phyloP scores from a whole-genome alignment of 2,797 vertebrate genomes.

The Oreochromis mossambicus region DNA sequence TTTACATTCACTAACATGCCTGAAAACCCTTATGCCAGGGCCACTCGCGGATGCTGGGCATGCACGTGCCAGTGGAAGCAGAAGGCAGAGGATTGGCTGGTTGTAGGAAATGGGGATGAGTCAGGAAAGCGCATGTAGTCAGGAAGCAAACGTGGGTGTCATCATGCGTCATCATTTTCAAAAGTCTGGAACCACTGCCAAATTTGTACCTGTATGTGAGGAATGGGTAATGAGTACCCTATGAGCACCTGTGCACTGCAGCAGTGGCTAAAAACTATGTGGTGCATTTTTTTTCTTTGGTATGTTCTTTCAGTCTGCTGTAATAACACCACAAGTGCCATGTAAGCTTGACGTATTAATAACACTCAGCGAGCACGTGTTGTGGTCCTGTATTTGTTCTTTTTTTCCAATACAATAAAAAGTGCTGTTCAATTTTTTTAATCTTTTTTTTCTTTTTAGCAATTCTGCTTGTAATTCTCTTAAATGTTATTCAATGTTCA shows the following conservation, averaged over 20 bases:
- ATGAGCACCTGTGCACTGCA: neutral
- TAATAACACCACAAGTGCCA: neutral
- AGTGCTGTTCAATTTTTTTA: rapidly evolving
- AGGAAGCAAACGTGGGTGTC: neutral
- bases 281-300: neutral
- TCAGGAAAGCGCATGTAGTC: neutral
- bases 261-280: neutral
- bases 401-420: neutral
- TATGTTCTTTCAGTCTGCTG: neutral
- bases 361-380: neutral
- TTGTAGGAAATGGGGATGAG: neutral
- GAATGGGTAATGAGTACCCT: neutral
- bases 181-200: neutral
- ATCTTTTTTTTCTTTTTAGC: neutral
- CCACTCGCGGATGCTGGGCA: neutral
- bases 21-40: neutral
- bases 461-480: neutral
- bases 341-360: neutral
- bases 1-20: neutral
- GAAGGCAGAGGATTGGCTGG: neutral
- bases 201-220: neutral
- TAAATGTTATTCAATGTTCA: neutral
- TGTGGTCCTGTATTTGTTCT: neutral
- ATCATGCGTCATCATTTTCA: neutral
- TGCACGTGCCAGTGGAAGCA: neutral